These are phyloP conservation scores for Panagrolaimus sp. DNA, from an alignment of 1,140 invertebrate species.

Conservation along the genomic window DNA sequence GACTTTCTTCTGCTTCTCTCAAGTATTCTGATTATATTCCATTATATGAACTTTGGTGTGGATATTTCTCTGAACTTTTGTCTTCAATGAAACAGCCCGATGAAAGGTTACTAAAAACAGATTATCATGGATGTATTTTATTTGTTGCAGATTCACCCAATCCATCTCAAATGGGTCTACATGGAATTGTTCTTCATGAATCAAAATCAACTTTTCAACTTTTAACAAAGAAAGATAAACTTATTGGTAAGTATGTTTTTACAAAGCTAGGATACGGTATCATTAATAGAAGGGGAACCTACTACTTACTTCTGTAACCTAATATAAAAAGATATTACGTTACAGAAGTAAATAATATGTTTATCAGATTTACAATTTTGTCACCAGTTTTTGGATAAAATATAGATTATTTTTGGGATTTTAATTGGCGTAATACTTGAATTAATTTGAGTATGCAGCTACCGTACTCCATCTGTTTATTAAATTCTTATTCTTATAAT, in stretches of 20 bases:
- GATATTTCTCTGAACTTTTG: slow-evolving; percentile 2
- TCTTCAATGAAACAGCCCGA: neutral
- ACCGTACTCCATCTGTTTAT: no score
- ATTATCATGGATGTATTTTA: neutral
- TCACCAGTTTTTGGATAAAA: no score
- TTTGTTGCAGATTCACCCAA: slow-evolving; percentile 1
- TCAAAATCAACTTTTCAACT: slow-evolving; percentile 5
- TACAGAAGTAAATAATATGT: no score
- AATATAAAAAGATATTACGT: no score
- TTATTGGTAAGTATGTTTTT: neutral
- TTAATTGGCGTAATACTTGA: no score
- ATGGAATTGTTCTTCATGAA: slow-evolving; percentile 8
- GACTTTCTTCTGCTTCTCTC: neutral
- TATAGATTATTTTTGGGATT: no score
- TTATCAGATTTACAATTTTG: no score
- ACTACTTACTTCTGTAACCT: no score
- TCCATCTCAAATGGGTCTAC: neutral
- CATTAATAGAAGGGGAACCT: no score
- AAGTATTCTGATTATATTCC: neutral
- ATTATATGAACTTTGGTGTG: slow-evolving; percentile 2
- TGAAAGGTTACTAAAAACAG: neutral
- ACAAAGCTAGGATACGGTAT: neutral
- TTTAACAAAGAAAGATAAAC: slow-evolving; percentile 8
- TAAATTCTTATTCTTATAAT: neutral
- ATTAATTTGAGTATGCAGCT: no score